Conservation (phyloP, 2,797 vertebrate species). For the Platalea minor region DNA sequence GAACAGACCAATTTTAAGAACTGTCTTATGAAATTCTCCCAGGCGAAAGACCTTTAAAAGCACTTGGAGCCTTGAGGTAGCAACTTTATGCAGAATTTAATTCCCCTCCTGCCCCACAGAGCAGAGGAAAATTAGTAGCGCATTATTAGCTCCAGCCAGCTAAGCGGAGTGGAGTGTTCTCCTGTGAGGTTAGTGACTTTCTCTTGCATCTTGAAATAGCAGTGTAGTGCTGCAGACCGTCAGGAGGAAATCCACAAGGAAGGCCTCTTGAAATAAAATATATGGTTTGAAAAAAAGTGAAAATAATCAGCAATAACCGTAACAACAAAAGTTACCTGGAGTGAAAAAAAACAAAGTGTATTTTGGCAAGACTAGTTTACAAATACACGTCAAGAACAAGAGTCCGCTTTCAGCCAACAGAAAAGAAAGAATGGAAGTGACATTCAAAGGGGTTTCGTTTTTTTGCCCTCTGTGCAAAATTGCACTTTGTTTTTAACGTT, state of each 20-base stretch:
- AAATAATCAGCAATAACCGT: conserved; percentile 43
- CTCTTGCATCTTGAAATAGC: conserved; percentile 56
- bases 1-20: conserved; percentile 67
- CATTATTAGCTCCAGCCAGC: conserved; percentile 68
- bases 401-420: conserved; percentile 41
- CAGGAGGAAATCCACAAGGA: conserved; percentile 69
- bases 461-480: conserved; percentile 65
- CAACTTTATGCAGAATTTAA: conserved; percentile 77
- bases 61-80: conserved; percentile 83
- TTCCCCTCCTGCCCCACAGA: conserved; percentile 64
- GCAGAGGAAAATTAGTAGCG: conserved; percentile 65
- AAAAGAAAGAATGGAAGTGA: conserved; percentile 65
- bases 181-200: conserved; percentile 61
- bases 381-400: conserved; percentile 63
- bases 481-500: conserved; percentile 36
- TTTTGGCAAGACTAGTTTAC: conserved; percentile 72
- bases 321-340: conserved; percentile 50
- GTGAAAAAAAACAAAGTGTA: conserved; percentile 39
- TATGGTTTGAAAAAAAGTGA: conserved; percentile 41
- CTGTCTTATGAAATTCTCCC: conserved; percentile 67
- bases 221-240: conserved; percentile 68
- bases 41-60: conserved; percentile 75
- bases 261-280: conserved; percentile 72
- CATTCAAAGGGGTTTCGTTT: conserved; percentile 58
- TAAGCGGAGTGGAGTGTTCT: conserved; percentile 61